Base-by-base conservation (phyloP, 2,888 invertebrate species). In the Melanchra persicariae region DNA sequence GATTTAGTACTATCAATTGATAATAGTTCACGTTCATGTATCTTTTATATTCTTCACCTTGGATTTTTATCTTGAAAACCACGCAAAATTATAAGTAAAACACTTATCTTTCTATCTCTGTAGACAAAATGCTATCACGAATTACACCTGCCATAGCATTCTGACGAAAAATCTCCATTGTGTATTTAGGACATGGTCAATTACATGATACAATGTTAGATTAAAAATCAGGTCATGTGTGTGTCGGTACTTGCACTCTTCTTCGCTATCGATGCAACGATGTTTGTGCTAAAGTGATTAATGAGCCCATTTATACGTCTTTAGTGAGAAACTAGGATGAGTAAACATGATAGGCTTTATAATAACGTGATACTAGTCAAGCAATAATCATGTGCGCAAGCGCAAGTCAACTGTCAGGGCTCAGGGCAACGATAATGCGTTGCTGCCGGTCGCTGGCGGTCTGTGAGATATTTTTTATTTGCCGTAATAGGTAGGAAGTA, bases 131-230 rank as follows among this genome's bases (percentile, higher is more conserved):
- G 82, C 66, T 88, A 87, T 87, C 88, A 77, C 65, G 71, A 82
- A 79, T 83, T 75, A 75, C 77, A 81, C 82, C 79, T 80, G 76
- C 81, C 79, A 76, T 77, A 77, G 70, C 55, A 64, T 71, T 80
- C 73, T 83, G 81, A 84, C 83, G 84, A 82, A 68, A 82, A 82
- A 87, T 84, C 86, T 88, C 81, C 82, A 83, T 88, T 72, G 84
- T 66, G 68, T 79, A 87, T 87, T 80, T 93, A 86, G 93, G 91
- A 74, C 93, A 93, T 84, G 93, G 93, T 86, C 93, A 91, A 91
- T 89, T 89, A 84, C 63, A 71, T 69, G 55, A 55, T 69, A 75
- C 17, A 66, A 57, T 61, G 62, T 72, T 74, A 81, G 86, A 85
- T 85, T 70, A 86, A 65, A 79, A 87, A 83, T 81, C 68, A 79